Base-by-base conservation (phyloP, 2,797 vertebrate genomes). In the Poeciliopsis presidionis region DNA sequence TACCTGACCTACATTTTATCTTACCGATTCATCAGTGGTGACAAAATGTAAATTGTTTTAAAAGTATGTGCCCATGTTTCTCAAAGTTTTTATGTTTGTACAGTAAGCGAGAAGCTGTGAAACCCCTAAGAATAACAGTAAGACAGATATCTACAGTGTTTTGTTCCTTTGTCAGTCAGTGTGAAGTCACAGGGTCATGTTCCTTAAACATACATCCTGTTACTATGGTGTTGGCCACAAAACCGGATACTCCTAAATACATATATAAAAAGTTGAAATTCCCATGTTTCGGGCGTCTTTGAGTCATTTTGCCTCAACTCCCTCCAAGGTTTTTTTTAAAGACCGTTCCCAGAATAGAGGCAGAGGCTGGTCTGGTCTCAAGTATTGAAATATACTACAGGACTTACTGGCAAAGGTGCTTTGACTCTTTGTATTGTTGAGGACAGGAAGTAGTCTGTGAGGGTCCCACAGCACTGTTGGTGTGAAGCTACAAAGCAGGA, bases 231-330 rank as follows among this genome's bases (percentile, higher is more conserved):
- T 86, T 90, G 79, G 69, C 88, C 89, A 90, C 76, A 84, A 65
- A 61, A 73, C 74, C 72, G 82, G 81, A 89, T 33, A 91, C 91
- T 86, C 79, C 77, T 88, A 75, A 76, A 67, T 36, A 43, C 9
- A 43, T 43, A 16, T 87, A 78, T 77, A 75, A 83, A 67, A 84
- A 89, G 86, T 83, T 82, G 51, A 86, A 86, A 88, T 93, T 93
- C 90, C 87, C 92, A 93, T 78, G 59, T 81, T 89, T 85, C 84
- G 69, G 76, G 80, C 80, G 88, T 90, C 84, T 85, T 86, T 80
- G 30, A 71, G 79, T 88, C 47, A 36, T 82, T 65, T 84, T 79
- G 4, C 25, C 2, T 22, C 18, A 11, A 1, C 20, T 30, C 5
- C 14, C 59, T 7, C 30, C 28, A 33, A 12, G 33, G 11, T 41